Evolutionary conservation across 2,797 vertebrate genomes (phyloP), one percentile per base, ranked within the genome.

Genomic region (Pangasius larnaudii): DNA sequence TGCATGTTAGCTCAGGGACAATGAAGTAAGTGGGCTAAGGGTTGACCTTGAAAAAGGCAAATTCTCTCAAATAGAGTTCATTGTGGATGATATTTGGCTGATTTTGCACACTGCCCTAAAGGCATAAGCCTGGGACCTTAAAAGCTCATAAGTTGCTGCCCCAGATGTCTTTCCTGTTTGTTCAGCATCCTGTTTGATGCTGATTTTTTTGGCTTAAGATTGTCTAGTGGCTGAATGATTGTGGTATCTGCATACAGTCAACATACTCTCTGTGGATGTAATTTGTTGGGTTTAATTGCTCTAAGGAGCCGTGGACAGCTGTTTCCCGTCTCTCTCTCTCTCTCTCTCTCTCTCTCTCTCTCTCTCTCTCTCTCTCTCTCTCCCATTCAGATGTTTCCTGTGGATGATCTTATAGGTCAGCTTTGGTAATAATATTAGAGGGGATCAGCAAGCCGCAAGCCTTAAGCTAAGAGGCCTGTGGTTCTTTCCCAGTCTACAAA

Each of bases 31-130:
- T 91, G 91, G 92, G 91, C 92, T 92, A 90, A 90, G 89, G 86
- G 87, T 6, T 63, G 75, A 92, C 74, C 74, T 84, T 89, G 84
- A 91, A 92, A 91, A 90, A 33, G 83, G 22, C 89, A 89, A 89
- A 53, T 89, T 84, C 90, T 88, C 18, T 79, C 33, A 79, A 79
- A 46, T 75, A 6, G 39, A 61, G 19, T 65, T 65, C 46, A 58
- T 92, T 88, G 85, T 19, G 46, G 24, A 84, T 91, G 92, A 89
- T 91, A 91, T 67, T 90, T 90, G 91, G 90, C 67, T 91, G 90
- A 91, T 91, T 87, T 86, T 81, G 65, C 61, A 56, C 71, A 89
- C 85, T 85, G 36, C 78, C 82, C 87, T 75, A 30, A 61, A 88
- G 84, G 81, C 83, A 74, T 51, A 89, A 0, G 11, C 69, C 86